Percentiles rank a stretch among this genome's conserved stretches.
phyloP scores from a whole-genome alignment of 2,797 vertebrate species.

The Melanotaenia parkinsoni region DNA sequence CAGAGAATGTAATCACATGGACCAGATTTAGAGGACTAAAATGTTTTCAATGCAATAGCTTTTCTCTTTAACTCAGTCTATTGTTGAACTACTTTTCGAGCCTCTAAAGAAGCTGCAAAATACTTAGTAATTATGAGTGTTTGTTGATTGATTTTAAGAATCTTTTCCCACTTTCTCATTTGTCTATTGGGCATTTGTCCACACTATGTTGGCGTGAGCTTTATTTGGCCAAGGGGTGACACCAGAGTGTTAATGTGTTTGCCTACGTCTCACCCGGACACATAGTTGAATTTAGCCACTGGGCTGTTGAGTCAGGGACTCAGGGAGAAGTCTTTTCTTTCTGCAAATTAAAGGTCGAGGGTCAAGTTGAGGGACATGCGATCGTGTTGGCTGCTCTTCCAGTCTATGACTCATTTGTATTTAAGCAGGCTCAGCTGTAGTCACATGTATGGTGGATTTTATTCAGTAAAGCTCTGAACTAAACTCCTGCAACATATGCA shows the following conservation, averaged over 20 bases:
- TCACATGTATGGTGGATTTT: constrained; percentile 1
- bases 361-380: constrained; percentile 36
- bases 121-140: constrained; percentile 29
- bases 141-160: constrained; percentile 52
- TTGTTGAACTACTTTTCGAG: neutral
- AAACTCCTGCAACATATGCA: neutral
- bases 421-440: constrained; percentile 1
- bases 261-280: constrained; percentile 32
- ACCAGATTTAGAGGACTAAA: constrained; percentile 14
- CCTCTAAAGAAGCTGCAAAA: constrained; percentile 12
- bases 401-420: constrained; percentile 10
- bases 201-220: constrained; percentile 21
- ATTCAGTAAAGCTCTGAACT: neutral
- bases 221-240: constrained; percentile 11
- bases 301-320: constrained; percentile 33
- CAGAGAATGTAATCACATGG: constrained; percentile 8
- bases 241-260: constrained; percentile 57
- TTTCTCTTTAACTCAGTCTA: constrained; percentile 14
- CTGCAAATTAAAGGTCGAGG: constrained; percentile 47
- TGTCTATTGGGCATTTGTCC: constrained; percentile 37
- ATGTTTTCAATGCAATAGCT: neutral
- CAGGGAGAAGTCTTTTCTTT: constrained; percentile 41
- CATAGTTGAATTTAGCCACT: constrained; percentile 53
- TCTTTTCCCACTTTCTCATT: constrained; percentile 23
- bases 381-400: constrained; percentile 19